These are phyloP conservation scores for Eilema griseolum DNA, from an alignment of 2,888 invertebrate genomes.

Conservation along the genomic window DNA sequence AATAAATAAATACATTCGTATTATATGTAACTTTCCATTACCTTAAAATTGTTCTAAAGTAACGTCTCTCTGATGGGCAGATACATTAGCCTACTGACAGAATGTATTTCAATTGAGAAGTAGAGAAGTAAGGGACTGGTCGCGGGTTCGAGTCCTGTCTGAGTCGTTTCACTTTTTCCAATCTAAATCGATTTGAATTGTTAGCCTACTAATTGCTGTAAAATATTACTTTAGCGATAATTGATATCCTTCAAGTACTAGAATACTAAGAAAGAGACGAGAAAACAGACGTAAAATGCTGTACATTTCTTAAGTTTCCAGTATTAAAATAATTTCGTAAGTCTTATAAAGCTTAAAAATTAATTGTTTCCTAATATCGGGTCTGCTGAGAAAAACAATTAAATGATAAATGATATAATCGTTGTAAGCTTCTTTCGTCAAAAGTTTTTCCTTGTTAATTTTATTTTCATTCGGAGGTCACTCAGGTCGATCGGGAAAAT, in stretches of 20 bases:
- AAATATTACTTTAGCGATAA: too few relatives aligned
- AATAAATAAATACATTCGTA: background rate
- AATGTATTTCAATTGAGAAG: too few relatives aligned
- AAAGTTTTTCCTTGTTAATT: background rate
- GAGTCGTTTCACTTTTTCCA: too few relatives aligned
- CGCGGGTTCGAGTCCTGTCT: too few relatives aligned
- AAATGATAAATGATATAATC: slow-evolving; percentile 21
- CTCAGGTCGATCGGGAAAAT: background rate
- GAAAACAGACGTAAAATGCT: too few relatives aligned
- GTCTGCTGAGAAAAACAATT: slow-evolving; percentile 13
- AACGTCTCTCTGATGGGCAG: background rate
- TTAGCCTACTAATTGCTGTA: too few relatives aligned
- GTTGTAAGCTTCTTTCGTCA: slow-evolving; percentile 5
- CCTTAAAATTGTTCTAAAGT: background rate
- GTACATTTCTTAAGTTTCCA: background rate
- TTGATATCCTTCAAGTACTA: background rate
- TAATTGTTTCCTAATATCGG: slow-evolving; percentile 10
- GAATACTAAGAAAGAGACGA: too few relatives aligned
- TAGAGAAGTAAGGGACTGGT: too few relatives aligned
- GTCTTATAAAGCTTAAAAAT: slow-evolving; percentile 10
- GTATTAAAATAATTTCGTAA: background rate
- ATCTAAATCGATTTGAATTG: too few relatives aligned
- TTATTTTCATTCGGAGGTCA: background rate
- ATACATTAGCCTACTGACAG: background rate
- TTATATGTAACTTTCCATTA: background rate